Evolutionary conservation across 2,888 invertebrate species (phyloP).

Genomic region (Meghimatium bilineatum): DNA sequence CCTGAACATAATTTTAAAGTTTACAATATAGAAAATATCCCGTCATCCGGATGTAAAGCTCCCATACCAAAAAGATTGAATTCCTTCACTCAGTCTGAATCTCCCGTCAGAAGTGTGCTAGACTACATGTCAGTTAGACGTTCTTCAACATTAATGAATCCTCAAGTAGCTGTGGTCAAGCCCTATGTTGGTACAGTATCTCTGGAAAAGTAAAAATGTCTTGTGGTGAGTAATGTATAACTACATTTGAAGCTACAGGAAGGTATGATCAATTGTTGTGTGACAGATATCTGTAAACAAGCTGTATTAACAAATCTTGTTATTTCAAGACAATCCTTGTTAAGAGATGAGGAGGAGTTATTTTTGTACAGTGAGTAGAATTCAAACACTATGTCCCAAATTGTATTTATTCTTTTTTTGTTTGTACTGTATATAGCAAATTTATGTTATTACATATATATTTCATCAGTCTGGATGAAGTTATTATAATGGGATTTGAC

Average conservation of each 20-base stretch:
- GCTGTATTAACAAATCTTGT: neutral
- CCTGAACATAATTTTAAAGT: neutral
- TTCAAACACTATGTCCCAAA: no score
- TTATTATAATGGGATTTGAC: no score
- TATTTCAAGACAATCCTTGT: neutral
- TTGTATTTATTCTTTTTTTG: no score
- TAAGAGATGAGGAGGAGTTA: no score
- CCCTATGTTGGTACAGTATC: neutral
- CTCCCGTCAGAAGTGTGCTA: neutral
- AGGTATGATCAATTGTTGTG: neutral
- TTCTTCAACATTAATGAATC: neutral
- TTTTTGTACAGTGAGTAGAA: no score
- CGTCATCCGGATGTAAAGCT: neutral
- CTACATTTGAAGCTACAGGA: neutral
- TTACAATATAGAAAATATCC: neutral
- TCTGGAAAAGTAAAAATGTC: neutral
- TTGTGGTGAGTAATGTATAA: neutral
- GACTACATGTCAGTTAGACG: neutral
- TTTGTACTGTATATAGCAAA: no score
- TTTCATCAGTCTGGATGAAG: no score
- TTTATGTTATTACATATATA: no score
- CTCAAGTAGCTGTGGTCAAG: slow-evolving; percentile 31
- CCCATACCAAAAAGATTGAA: neutral
- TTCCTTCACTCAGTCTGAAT: neutral
- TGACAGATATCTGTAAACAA: neutral